A percentile compares a stretch with the other conserved stretches of the same genome.
phyloP scores from a whole-genome alignment of 2,113 vertebrate genomes.

The Excalfactoria chinensis region DNA sequence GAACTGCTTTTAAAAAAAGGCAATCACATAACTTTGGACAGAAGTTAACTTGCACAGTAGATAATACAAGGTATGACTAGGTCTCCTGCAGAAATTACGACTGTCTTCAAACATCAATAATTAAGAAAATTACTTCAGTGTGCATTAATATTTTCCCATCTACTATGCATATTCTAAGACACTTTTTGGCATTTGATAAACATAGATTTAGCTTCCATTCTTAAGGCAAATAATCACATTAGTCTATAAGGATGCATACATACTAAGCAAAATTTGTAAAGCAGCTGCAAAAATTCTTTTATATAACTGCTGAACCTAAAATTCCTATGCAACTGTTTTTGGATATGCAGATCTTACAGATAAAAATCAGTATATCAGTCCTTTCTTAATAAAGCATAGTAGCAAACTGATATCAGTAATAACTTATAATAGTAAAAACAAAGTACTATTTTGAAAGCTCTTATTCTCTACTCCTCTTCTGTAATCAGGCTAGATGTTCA shows the following conservation, averaged over 20 bases:
- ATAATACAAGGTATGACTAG: not conserved
- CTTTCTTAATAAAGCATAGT: not conserved
- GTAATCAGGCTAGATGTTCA: not conserved
- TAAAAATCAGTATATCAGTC: not conserved
- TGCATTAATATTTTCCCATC: not conserved
- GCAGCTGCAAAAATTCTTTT: not conserved
- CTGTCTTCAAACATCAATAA: not conserved
- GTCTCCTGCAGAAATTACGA: not conserved
- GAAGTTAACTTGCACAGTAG: not conserved
- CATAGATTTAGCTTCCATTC: not conserved
- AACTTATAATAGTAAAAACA: not conserved
- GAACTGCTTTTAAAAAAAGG: not conserved
- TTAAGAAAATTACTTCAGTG: not conserved
- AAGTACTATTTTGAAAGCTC: not conserved
- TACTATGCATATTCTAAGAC: not conserved
- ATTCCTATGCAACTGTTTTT: not conserved
- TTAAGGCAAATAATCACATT: not conserved
- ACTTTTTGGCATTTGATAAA: not conserved
- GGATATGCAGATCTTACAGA: not conserved
- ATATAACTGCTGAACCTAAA: not conserved
- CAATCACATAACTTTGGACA: not conserved
- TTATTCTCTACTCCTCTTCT: not conserved
- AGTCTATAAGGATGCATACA: fast-evolving
- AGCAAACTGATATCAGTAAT: not conserved
- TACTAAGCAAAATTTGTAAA: not conserved